A percentile compares a stretch with the other conserved stretches of the same genome.
These are phyloP conservation scores for Seladonia tumulorum DNA, from an alignment of 2,888 invertebrate genomes.

Conservation along the genomic window DNA sequence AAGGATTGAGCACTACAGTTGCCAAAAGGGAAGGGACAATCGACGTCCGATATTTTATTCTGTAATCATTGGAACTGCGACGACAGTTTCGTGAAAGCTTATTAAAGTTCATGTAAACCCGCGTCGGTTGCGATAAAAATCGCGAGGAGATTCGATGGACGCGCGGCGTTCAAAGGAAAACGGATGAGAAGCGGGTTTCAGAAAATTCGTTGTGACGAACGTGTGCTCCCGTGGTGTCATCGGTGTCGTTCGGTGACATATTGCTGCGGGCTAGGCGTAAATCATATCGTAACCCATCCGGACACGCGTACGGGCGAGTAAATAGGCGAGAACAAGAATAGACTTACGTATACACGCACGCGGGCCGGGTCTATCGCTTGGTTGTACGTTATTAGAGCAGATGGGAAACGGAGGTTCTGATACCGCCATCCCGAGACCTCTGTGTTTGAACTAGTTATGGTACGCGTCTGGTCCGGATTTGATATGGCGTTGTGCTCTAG, in stretches of 20 bases:
- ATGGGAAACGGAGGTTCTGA: slow-evolving; percentile 76
- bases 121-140: neutral
- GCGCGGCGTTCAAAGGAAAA: neutral
- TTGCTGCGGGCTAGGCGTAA: slow-evolving; percentile 60
- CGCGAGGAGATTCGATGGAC: neutral
- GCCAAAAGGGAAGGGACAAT: neutral
- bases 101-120: neutral
- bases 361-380: slow-evolving; percentile 30
- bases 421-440: slow-evolving; percentile 71
- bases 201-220: neutral
- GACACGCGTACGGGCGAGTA: slow-evolving; percentile 61
- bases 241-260: slow-evolving; percentile 61
- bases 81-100: neutral
- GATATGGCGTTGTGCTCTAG: slow-evolving; percentile 59
- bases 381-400: slow-evolving; percentile 75
- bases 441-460: slow-evolving; percentile 58
- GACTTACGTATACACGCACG: slow-evolving; percentile 31
- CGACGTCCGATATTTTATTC: neutral
- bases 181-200: neutral
- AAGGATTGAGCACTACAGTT: neutral
- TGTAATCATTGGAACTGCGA: neutral
- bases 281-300: slow-evolving; percentile 65
- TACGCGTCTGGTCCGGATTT: slow-evolving; percentile 55
- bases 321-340: slow-evolving; percentile 53
- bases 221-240: slow-evolving; percentile 22